Percentiles rank a stretch among this genome's conserved stretches.
These are phyloP conservation scores for Rallus limicola DNA, from an alignment of 2,113 vertebrate species.

Conservation along the genomic window DNA sequence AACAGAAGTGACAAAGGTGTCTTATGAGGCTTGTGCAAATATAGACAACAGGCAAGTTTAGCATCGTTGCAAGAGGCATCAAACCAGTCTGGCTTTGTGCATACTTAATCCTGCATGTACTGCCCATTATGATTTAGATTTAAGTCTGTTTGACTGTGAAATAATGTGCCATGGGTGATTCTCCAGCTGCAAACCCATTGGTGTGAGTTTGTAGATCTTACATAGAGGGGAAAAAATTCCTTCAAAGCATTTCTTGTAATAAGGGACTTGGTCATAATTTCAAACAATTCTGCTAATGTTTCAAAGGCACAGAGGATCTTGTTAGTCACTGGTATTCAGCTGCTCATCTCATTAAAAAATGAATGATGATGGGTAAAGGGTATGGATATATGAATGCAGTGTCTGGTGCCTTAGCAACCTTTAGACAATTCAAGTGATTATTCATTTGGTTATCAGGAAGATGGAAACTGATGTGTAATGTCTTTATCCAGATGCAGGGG, in stretches of 20 bases:
- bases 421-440: slow-evolving; percentile 28
- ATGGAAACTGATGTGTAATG: slow-evolving; percentile 23
- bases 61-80: not conserved
- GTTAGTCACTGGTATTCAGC: not conserved
- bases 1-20: not conserved
- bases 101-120: not conserved
- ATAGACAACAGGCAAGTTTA: not conserved
- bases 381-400: slow-evolving; percentile 14
- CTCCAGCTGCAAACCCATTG: not conserved
- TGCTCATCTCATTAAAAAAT: not conserved
- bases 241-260: not conserved
- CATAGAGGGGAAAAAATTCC: not conserved
- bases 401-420: slow-evolving; percentile 35
- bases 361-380: not conserved
- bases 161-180: not conserved
- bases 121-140: slow-evolving; percentile 14
- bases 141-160: not conserved
- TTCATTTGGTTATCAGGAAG: slow-evolving; percentile 32
- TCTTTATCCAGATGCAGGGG: slow-evolving; percentile 29
- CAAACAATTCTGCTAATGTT: slow-evolving; percentile 30
- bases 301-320: not conserved
- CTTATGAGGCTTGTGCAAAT: not conserved
- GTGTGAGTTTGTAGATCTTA: not conserved
- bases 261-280: not conserved
- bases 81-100: not conserved